phyloP scores from a whole-genome alignment of 2,113 vertebrate genomes.

The Alosa alosa region DNA sequence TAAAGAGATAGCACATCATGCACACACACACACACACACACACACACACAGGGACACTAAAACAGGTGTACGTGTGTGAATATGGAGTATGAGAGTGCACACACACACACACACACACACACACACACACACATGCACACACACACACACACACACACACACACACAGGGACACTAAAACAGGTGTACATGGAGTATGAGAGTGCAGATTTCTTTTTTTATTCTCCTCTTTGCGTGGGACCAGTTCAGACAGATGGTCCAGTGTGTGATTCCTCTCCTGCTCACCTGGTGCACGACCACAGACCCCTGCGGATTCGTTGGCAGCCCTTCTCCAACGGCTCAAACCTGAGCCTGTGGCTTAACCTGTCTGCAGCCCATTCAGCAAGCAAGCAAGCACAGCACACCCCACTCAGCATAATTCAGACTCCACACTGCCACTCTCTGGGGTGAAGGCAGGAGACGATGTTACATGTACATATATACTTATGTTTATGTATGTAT shows the following conservation, averaged over 20 bases:
- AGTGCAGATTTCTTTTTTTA: not conserved
- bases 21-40: not conserved
- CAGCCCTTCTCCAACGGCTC: constrained; percentile 29
- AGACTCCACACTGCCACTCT: not conserved
- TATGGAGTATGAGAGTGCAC: no score
- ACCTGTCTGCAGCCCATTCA: not conserved
- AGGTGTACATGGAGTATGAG: no score
- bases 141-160: no score
- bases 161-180: not conserved
- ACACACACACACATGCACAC: no score
- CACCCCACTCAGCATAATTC: not conserved
- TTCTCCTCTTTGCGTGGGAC: not conserved
- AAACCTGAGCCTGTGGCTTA: not conserved
- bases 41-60: not conserved
- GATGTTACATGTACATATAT: no score
- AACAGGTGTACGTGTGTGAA: no score
- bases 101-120: not conserved
- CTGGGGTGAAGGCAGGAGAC: no score
- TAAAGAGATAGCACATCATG: not conserved
- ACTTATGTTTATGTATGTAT: no score
- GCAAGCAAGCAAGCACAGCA: constrained; percentile 22
- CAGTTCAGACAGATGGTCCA: constrained; percentile 45
- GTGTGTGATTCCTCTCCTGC: constrained; percentile 44
- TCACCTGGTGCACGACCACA: constrained; percentile 41
- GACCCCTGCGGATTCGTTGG: constrained; percentile 38